Evolutionary conservation across 2,888 invertebrate genomes (phyloP).

Genomic region (Crioceris asparagi): DNA sequence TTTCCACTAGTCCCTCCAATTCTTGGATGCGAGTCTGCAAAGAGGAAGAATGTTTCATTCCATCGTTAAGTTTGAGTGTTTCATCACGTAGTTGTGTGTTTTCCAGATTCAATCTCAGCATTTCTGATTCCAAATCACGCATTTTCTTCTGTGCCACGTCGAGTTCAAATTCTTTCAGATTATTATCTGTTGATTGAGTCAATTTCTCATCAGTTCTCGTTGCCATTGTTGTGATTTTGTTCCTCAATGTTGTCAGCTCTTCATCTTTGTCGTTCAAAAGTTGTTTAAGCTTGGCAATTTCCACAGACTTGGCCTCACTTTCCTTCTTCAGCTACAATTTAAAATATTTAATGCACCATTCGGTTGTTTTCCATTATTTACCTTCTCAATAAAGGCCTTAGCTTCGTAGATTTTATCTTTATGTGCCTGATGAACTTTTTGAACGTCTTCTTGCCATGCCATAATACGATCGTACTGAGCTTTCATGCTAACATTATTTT

Average conservation of each 20-base stretch:
- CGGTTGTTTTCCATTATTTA: conserved; percentile 23
- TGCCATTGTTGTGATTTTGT: conserved; percentile 20
- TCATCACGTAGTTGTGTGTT: conserved; percentile 8
- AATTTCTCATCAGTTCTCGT: conserved; percentile 9
- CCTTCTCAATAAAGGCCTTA: conserved; percentile 46
- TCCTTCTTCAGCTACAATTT: conserved; percentile 26
- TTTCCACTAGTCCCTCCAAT: background rate
- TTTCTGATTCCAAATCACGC: conserved; percentile 18
- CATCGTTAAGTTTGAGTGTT: background rate
- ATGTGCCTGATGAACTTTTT: conserved; percentile 49
- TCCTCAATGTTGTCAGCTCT: conserved; percentile 37
- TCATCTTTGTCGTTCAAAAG: conserved; percentile 14
- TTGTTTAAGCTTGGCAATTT: conserved; percentile 14
- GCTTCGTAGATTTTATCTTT: conserved; percentile 58
- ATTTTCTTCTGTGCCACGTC: conserved; percentile 25
- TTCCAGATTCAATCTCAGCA: conserved; percentile 12
- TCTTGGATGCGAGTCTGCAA: background rate
- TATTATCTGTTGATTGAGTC: conserved; percentile 12
- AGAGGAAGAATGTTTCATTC: no score
- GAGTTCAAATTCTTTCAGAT: conserved; percentile 23
- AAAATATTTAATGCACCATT: conserved; percentile 2
- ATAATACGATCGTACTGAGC: conserved; percentile 52
- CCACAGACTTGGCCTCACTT: conserved; percentile 19
- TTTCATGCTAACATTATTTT: conserved; percentile 58
- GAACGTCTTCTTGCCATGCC: conserved; percentile 54